A percentile compares a stretch with the other conserved stretches of the same genome.
phyloP scores from a whole-genome alignment of 2,888 invertebrate genomes.

The Tanytarsus gracilentus region DNA sequence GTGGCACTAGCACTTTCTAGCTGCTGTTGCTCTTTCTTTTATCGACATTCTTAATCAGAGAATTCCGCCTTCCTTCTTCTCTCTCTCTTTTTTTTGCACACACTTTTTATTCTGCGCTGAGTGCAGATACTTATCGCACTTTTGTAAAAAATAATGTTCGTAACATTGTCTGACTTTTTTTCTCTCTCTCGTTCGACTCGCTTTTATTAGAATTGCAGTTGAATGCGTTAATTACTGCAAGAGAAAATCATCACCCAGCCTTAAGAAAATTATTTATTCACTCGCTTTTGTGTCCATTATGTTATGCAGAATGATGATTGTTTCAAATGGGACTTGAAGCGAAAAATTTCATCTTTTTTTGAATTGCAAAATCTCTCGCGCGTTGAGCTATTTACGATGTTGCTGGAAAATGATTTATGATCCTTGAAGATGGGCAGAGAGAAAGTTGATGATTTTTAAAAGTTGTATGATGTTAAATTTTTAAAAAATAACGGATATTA shows the following conservation, averaged over 20 bases:
- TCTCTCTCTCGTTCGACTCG: neutral
- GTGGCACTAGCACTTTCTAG: too few relatives aligned
- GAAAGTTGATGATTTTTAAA: too few relatives aligned
- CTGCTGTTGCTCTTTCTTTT: too few relatives aligned
- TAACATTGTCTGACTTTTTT: slow-evolving; percentile 9
- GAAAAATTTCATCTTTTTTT: neutral
- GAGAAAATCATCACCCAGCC: too few relatives aligned
- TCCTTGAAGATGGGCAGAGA: slow-evolving; percentile 20
- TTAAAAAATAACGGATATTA: too few relatives aligned
- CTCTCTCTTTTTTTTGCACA: neutral
- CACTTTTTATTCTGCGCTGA: slow-evolving; percentile 1
- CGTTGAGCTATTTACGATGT: neutral
- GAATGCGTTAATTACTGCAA: slow-evolving; percentile 27
- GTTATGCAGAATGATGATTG: slow-evolving; percentile 5
- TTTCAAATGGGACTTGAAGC: slow-evolving; percentile 7
- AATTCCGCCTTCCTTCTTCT: too few relatives aligned
- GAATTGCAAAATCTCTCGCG: neutral
- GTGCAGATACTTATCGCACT: neutral
- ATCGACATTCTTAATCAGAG: too few relatives aligned
- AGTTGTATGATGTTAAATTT: too few relatives aligned
- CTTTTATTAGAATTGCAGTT: slow-evolving; percentile 1
- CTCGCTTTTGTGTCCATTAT: slow-evolving; percentile 3
- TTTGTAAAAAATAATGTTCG: neutral
- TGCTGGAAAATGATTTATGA: slow-evolving; percentile 27
- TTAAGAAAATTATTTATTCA: neutral